A percentile compares a stretch with the other conserved stretches of the same genome.
Conservation (phyloP, 2,113 vertebrate species). For the Vulpes ferrilata region DNA sequence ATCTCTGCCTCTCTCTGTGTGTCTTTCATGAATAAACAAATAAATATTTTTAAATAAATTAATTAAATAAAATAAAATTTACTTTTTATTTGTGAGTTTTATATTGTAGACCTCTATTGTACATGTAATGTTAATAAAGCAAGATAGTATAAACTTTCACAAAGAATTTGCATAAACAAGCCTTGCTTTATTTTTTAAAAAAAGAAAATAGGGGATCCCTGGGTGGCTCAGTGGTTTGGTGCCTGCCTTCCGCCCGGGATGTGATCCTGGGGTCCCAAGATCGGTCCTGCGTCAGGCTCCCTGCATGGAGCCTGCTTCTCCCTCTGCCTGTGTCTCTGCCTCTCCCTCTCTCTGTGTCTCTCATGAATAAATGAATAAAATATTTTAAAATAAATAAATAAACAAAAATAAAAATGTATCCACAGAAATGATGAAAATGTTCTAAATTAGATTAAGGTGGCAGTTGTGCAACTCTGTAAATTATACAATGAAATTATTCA, state of each 20-base stretch:
- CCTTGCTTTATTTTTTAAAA: conserved; percentile 7
- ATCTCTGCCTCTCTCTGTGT: too few relatives aligned
- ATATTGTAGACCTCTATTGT: background rate
- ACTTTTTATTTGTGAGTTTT: conserved; percentile 44
- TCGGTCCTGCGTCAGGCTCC: too few relatives aligned
- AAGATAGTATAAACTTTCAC: background rate
- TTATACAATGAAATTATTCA: background rate
- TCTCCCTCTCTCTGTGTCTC: too few relatives aligned
- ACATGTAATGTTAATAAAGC: background rate
- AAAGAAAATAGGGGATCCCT: too few relatives aligned
- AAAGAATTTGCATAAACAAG: background rate
- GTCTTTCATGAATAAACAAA: too few relatives aligned
- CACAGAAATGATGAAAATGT: background rate
- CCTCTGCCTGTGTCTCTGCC: too few relatives aligned
- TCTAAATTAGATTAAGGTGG: background rate
- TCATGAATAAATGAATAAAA: too few relatives aligned
- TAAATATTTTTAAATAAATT: too few relatives aligned
- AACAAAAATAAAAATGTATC: background rate
- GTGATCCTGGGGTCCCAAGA: too few relatives aligned
- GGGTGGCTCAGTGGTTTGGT: background rate
- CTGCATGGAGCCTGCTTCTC: too few relatives aligned
- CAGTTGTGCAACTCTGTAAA: background rate
- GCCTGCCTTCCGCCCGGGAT: too few relatives aligned
- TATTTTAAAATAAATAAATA: too few relatives aligned
- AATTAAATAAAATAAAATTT: background rate